A percentile compares a stretch with the other conserved stretches of the same genome.
Evolutionary conservation across 2,113 vertebrate species (phyloP).

Genomic region (Heterochromis multidens): DNA sequence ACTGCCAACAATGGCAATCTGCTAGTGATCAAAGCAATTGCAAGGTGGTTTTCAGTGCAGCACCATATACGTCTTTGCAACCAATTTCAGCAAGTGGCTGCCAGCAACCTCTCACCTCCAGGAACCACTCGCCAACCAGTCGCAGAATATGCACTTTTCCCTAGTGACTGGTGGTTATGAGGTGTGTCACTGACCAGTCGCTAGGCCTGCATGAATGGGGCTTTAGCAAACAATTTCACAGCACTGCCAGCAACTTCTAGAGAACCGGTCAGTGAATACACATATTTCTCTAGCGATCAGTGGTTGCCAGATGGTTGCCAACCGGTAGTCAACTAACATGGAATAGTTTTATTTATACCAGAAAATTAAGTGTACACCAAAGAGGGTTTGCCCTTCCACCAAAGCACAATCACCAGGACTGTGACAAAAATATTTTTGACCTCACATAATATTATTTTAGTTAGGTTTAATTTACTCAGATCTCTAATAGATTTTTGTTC

Average conservation of each 20-base stretch:
- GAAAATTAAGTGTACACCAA: background rate
- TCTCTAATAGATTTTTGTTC: background rate
- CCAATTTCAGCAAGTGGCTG: background rate
- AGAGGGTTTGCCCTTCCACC: background rate
- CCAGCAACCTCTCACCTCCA: background rate
- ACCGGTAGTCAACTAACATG: background rate
- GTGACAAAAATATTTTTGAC: too few relatives aligned
- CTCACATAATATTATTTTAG: too few relatives aligned
- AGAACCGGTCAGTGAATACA: background rate
- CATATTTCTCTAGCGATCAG: background rate
- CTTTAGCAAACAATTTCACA: background rate
- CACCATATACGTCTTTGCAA: background rate
- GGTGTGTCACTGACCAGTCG: background rate
- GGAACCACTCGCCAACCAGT: background rate
- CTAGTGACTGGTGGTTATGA: background rate
- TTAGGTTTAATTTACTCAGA: background rate
- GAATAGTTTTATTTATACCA: rapidly evolving
- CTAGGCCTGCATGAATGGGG: background rate
- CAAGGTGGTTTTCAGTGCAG: background rate
- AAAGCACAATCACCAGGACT: too few relatives aligned
- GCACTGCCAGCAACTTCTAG: background rate
- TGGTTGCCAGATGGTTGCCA: background rate
- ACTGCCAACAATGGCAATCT: too few relatives aligned
- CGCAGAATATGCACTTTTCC: background rate
- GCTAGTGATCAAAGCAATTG: too few relatives aligned